Evolutionary conservation across 2,113 vertebrate species (phyloP).

Genomic region (Aegithalos caudatus): DNA sequence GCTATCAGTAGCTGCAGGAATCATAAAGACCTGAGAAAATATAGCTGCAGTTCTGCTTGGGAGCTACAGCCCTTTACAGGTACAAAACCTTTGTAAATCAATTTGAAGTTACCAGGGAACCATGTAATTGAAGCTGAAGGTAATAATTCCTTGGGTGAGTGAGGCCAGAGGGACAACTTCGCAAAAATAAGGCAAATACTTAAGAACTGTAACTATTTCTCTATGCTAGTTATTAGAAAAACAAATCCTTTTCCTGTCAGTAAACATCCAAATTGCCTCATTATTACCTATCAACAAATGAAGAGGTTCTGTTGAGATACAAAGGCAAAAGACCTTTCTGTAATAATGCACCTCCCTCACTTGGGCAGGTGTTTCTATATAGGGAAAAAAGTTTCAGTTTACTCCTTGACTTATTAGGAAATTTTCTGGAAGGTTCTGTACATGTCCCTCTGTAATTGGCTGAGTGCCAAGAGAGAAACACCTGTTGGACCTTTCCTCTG

Average conservation of each 20-base stretch:
- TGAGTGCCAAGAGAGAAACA: no score
- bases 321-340: not conserved
- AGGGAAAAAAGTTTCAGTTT: no score
- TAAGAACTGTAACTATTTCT: fast-evolving
- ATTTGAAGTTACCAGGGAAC: not conserved
- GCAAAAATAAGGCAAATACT: not conserved
- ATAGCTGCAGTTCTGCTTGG: not conserved
- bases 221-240: not conserved
- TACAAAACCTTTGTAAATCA: not conserved
- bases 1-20: not conserved
- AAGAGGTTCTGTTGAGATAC: not conserved
- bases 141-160: not conserved
- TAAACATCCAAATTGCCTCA: not conserved
- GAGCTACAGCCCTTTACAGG: not conserved
- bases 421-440: no score
- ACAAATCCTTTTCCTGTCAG: not conserved
- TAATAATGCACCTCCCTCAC: no score
- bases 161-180: not conserved
- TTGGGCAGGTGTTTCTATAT: no score
- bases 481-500: no score
- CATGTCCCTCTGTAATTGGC: no score
- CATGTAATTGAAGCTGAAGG: not conserved
- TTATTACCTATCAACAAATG: not conserved
- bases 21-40: not conserved
- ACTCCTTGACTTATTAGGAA: no score